These are phyloP conservation scores for Fabriciana adippe DNA, from an alignment of 2,888 invertebrate species.

Conservation along the genomic window DNA sequence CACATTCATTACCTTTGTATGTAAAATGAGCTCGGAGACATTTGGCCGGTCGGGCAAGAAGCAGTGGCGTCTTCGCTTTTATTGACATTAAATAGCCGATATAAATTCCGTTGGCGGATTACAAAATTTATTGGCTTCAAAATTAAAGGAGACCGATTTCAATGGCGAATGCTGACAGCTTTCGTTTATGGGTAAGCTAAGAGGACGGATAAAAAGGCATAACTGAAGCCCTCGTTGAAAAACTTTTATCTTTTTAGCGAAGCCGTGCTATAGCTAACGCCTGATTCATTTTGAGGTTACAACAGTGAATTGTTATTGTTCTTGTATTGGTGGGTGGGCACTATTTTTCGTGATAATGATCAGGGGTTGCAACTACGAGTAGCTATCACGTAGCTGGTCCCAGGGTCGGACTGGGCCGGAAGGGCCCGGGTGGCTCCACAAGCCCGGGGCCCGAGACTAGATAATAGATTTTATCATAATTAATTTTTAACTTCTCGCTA, in stretches of 20 bases:
- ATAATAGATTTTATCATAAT: no score
- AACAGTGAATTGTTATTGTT: neutral
- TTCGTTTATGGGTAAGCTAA: conserved; percentile 67
- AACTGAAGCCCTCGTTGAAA: conserved; percentile 59
- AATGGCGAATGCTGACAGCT: conserved; percentile 73
- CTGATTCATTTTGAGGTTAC: conserved; percentile 6
- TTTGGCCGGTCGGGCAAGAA: conserved; percentile 62
- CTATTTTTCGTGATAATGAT: no score
- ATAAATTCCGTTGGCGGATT: conserved; percentile 80
- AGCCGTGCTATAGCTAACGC: conserved; percentile 3
- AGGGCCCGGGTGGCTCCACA: no score
- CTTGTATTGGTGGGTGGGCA: no score
- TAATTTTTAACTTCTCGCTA: no score
- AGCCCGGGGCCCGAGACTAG: no score
- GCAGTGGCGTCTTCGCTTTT: conserved; percentile 58
- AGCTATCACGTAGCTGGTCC: no score
- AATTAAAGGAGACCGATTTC: conserved; percentile 81
- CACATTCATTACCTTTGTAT: conserved; percentile 74
- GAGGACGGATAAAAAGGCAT: conserved; percentile 56
- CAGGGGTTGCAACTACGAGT: no score
- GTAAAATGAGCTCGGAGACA: conserved; percentile 67
- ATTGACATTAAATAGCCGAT: conserved; percentile 79
- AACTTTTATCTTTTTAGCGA: conserved; percentile 52
- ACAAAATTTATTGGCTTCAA: conserved; percentile 80
- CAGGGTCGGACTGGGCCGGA: no score